phyloP scores from a whole-genome alignment of 2,113 vertebrate genomes.

The Sapayoa aenigma region DNA sequence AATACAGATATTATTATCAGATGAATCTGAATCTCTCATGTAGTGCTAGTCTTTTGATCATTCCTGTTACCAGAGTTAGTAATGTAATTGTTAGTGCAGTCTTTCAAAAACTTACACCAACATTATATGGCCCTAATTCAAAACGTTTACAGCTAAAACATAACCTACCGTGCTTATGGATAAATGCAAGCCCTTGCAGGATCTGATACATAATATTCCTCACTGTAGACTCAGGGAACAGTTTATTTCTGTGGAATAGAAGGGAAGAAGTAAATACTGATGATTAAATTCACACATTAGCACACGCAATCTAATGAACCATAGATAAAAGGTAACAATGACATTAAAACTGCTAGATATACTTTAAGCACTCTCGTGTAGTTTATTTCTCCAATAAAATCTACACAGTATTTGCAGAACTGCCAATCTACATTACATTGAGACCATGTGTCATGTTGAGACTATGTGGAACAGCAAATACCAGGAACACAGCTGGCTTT shows the following conservation, averaged over 20 bases:
- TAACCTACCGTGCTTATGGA: slow-evolving; percentile 82
- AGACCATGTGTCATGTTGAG: neutral
- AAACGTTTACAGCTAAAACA: neutral
- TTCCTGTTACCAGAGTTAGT: neutral
- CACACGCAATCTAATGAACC: neutral
- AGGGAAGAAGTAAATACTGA: neutral
- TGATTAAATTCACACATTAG: neutral
- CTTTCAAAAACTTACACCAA: neutral
- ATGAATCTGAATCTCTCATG: neutral
- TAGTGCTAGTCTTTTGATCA: neutral
- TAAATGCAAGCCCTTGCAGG: slow-evolving; percentile 82
- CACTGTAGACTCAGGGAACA: slow-evolving; percentile 82
- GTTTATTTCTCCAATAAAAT: neutral
- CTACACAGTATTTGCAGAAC: neutral
- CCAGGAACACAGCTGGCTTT: neutral
- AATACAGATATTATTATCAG: neutral
- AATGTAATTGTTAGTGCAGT: neutral
- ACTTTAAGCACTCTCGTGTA: neutral
- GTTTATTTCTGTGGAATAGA: slow-evolving; percentile 71
- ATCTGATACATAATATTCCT: slow-evolving; percentile 87
- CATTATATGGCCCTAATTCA: neutral
- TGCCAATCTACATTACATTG: neutral
- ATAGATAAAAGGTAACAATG: neutral
- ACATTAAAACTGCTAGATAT: neutral
- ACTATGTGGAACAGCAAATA: neutral